phyloP scores from a whole-genome alignment of 1,140 invertebrate species.

The Nephila pilipes region DNA sequence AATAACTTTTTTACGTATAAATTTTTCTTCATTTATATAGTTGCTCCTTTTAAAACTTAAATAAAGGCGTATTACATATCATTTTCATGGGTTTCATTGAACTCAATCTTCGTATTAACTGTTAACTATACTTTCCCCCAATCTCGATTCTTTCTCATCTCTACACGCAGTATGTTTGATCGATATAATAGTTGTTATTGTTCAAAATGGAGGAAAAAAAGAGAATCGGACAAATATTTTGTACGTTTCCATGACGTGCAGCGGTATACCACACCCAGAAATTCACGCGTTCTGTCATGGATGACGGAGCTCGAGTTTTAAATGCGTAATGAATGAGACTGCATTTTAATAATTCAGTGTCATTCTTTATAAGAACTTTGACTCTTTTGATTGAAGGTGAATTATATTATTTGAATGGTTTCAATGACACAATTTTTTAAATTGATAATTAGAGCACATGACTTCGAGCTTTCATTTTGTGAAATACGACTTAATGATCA shows the following conservation, averaged over 20 bases:
- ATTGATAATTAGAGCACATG: too few species aligned
- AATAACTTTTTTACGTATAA: not conserved
- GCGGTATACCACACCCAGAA: constrained; percentile 26
- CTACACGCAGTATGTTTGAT: not conserved
- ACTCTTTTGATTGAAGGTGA: not conserved
- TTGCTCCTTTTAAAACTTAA: not conserved
- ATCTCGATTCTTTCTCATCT: not conserved
- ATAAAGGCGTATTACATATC: not conserved
- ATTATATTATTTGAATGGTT: not conserved
- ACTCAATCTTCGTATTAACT: not conserved
- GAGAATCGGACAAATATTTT: constrained; percentile 57
- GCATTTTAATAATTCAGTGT: not conserved
- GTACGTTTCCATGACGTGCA: constrained; percentile 53
- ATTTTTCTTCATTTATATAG: not conserved
- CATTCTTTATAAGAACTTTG: not conserved
- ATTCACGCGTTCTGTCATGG: constrained; percentile 26
- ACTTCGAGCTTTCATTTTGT: too few species aligned
- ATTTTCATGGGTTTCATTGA: not conserved
- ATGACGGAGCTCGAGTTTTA: not conserved
- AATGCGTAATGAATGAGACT: constrained; percentile 35
- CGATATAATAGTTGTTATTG: constrained; percentile 7
- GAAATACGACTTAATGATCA: too few species aligned
- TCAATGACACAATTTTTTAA: too few species aligned
- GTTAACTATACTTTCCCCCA: not conserved
- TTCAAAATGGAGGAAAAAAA: not conserved